Conservation (phyloP, 2,113 vertebrate species). For the mouse (Mus musculus) region DNA sequence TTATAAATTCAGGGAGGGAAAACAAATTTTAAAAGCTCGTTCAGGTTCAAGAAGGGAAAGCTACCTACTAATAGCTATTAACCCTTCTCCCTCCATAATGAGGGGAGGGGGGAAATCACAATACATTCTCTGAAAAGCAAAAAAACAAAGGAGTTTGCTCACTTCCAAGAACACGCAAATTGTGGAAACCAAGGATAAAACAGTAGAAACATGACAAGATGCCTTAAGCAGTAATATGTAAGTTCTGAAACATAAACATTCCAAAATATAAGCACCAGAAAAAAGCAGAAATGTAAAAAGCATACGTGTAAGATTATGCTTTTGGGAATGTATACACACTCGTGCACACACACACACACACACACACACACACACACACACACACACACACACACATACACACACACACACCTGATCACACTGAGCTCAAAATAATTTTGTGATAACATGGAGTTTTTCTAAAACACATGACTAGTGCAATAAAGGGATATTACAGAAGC, state of each 20-base stretch:
- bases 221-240: slow-evolving; percentile 18
- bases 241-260: background rate
- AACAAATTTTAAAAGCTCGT: slow-evolving; percentile 83
- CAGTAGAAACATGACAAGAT: background rate
- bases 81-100: slow-evolving; percentile 50
- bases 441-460: slow-evolving; percentile 36
- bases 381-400: too few relatives aligned
- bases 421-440: background rate
- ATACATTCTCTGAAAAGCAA: slow-evolving; percentile 62
- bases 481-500: background rate
- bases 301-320: slow-evolving; percentile 31
- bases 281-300: slow-evolving; percentile 1
- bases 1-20: slow-evolving; percentile 85
- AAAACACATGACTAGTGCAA: background rate
- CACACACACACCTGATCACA: background rate
- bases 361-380: too few relatives aligned
- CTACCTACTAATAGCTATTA: slow-evolving; percentile 79
- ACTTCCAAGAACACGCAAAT: slow-evolving; percentile 10
- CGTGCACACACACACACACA: background rate
- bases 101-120: slow-evolving; percentile 25
- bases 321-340: background rate
- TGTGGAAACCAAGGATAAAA: background rate
- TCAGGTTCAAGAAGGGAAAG: slow-evolving; percentile 78
- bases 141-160: slow-evolving; percentile 45
- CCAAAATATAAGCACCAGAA: background rate